Evolutionary conservation across 53 echinoderm and acorn worm genomes (phyloP), one percentile per base, ranked within the genome.

Genomic region (Henricia sp.): DNA sequence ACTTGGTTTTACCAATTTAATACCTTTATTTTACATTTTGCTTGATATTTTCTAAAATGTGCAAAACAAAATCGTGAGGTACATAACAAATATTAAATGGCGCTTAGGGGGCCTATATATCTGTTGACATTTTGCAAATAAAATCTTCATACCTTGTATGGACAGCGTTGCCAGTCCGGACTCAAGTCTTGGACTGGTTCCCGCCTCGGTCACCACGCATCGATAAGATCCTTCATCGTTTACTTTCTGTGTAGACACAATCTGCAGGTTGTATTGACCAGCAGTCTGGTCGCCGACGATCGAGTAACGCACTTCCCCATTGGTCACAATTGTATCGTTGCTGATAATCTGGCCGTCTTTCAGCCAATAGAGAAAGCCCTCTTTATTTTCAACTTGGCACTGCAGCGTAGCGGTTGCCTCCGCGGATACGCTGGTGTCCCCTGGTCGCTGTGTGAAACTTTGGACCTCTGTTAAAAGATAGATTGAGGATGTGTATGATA

Each of bases 181-280:
- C 2, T 82, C 55, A 4, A 97, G 94, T 23, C 58, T 83, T 12
- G 17, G 21, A 48, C 92, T 90, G 44, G 75, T 71, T 0, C 90
- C 94, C 21, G 85, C 73, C 2, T 94, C 99, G 25, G 88, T 84
- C 16, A 97, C 99, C 12, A 77, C 57, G 48, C 99, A 97, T 52
- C 68, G 67, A 87, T 92, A 97, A 0, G 76, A 68, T 14, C 88
- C 99, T 27, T 85, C 85, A 50, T 97, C 99, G 1, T 52, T 24
- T 2, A 41, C 59, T 25, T 83, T 76, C 6, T 83, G 67, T 5
- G 92, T 67, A 0, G 83, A 69, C 0, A 96, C 72, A 30, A 97
- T 97, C 69, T 85, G 84, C 0, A 97, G 94, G 72, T 97, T 94
- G 72, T 90, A 97, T 56, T 83, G 88, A 17, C 94, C 99, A 41